Conservation (phyloP, 1,140 invertebrate genomes). For the Drosophila melanogaster region DNA sequence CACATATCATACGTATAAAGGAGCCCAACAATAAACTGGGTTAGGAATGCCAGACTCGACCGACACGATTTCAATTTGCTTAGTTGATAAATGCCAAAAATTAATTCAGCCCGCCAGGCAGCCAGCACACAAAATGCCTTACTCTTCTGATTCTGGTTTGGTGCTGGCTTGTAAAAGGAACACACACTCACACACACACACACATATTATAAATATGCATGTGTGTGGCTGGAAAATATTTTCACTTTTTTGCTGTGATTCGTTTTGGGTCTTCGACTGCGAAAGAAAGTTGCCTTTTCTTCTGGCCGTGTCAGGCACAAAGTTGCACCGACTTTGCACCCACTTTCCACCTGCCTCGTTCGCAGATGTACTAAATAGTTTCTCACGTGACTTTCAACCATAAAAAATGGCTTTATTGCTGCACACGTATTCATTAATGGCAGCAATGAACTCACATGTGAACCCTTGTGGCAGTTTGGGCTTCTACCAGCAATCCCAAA, state of each 20-base stretch:
- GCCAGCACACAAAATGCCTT: slow-evolving; percentile 47
- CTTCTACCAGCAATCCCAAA: no score
- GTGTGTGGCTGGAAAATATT: slow-evolving; percentile 57
- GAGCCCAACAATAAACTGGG: slow-evolving; percentile 64
- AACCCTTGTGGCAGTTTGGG: slow-evolving; percentile 33
- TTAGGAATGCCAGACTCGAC: slow-evolving; percentile 59
- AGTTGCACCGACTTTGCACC: slow-evolving; percentile 56
- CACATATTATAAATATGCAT: slow-evolving; percentile 42
- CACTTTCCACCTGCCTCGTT: slow-evolving; percentile 2
- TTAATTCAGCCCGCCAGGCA: slow-evolving; percentile 64
- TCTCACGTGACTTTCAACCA: slow-evolving; percentile 80
- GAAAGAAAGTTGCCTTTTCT: slow-evolving; percentile 76
- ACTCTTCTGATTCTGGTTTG: slow-evolving; percentile 22
- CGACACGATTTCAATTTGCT: slow-evolving; percentile 80
- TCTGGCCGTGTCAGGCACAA: slow-evolving; percentile 76
- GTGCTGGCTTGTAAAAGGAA: not conserved
- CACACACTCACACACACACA: slow-evolving; percentile 3
- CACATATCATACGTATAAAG: slow-evolving; percentile 43
- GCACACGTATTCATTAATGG: slow-evolving; percentile 83
- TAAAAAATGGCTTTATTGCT: slow-evolving; percentile 83
- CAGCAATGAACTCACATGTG: slow-evolving; percentile 81
- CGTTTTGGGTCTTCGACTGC: slow-evolving; percentile 7
- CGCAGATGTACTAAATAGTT: slow-evolving; percentile 81
- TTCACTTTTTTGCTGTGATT: slow-evolving; percentile 77
- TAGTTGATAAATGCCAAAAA: slow-evolving; percentile 76